Conservation (phyloP, 2,888 invertebrate genomes). For the Ochropleura plecta region DNA sequence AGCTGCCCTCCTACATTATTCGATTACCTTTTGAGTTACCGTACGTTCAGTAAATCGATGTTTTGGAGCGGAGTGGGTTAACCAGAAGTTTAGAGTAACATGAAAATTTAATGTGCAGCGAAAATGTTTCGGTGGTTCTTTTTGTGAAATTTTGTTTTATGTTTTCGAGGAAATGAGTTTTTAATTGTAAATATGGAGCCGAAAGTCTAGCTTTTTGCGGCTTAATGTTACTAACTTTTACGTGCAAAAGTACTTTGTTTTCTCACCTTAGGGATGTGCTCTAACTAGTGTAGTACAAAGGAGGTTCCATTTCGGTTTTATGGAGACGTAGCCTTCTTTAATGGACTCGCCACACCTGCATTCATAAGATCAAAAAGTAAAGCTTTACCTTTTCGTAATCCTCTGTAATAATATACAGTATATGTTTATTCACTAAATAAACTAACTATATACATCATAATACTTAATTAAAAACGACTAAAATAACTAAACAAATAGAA, state of each 20-base stretch:
- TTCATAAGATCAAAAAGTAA: background rate
- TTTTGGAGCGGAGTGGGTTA: conserved; percentile 10
- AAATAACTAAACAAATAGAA: too few species aligned
- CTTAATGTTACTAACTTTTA: background rate
- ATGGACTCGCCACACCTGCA: background rate
- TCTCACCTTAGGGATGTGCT: background rate
- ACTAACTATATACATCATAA: too few species aligned
- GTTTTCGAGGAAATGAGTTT: conserved; percentile 3
- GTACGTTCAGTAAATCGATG: conserved; percentile 35
- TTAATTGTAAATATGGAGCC: background rate
- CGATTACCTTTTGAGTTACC: conserved; percentile 54
- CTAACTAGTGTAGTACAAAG: too few species aligned
- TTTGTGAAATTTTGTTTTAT: conserved; percentile 4
- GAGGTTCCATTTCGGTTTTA: background rate
- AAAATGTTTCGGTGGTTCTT: conserved; percentile 7
- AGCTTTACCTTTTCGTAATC: background rate
- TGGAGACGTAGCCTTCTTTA: background rate
- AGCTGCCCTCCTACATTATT: conserved; percentile 55
- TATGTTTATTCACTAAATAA: too few species aligned
- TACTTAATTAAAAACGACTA: too few species aligned
- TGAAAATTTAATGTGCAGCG: conserved; percentile 1
- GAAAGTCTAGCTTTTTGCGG: background rate
- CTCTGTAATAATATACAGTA: too few species aligned
- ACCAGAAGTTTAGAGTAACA: conserved; percentile 1
- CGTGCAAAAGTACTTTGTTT: background rate